Base-by-base conservation (phyloP, 2,113 vertebrate genomes). In the Dissostichus mawsoni region DNA sequence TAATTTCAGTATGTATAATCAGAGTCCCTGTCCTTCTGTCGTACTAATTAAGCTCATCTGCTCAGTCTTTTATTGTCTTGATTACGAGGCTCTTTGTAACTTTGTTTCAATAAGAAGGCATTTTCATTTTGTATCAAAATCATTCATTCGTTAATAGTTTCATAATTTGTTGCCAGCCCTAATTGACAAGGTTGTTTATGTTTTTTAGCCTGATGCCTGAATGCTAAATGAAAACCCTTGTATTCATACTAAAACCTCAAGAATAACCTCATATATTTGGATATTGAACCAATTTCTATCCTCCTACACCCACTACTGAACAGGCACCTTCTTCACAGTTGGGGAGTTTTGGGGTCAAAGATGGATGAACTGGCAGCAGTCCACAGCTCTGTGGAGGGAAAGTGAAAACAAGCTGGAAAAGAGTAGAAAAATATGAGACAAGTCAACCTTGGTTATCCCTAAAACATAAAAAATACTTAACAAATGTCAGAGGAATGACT, bases 401-500 rank as follows among this genome's bases (percentile, higher is more conserved):
- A 65, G 36, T 18, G 16, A 11, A 48, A 75, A 57, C 25, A 59
- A 57, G 51, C 47, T 52, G 12, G 7, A 74, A 74, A 77, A 73
- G 11, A 48, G 6, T 36, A 36, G 17, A 74, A 62, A 58, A 74
- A 74, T 58, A 47, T 51, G 18, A 74, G 12, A 8, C 61, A 48
- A 59, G 16, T 65, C 78, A 82, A 69, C 2, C 52, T 16, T 63
- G 20, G 11, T 75, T 74, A 74, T 72, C n/a, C 18, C 61, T 11
- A 14, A 18, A 52, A 14, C 57, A n/a, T 53, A 64, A 61, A 58
- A 36, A 8, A 8, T 6, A 62, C 48, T 5, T 11, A 50, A 17
- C 6, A 33, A 56, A 61, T 41, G 18, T 25, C 3, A 20, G 17
- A 58, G 7, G 74, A 84, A 63, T 57, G 1, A 63, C 4, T 9